Percentiles rank a stretch among this genome's conserved stretches.
These are phyloP conservation scores for Albula glossodonta DNA, from an alignment of 2,113 vertebrate species.

Conservation along the genomic window DNA sequence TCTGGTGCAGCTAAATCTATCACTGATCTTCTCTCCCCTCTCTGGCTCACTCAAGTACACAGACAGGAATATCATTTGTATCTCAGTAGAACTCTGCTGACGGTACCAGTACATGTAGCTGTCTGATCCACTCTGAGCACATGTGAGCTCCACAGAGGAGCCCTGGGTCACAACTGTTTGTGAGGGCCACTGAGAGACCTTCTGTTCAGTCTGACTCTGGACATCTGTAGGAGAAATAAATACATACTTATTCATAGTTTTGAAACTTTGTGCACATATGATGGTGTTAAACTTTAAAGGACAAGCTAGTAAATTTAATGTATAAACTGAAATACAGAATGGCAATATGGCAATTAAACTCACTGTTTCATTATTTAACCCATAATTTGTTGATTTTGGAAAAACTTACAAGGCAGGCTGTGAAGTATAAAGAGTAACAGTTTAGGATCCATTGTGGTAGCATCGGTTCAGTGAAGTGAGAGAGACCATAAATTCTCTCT, in stretches of 20 bases:
- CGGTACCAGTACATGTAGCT: slow-evolving; percentile 20
- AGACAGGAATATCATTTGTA: too few relatives aligned
- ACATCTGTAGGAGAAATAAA: slow-evolving; percentile 1
- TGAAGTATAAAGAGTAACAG: not conserved
- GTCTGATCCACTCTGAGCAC: slow-evolving; percentile 10
- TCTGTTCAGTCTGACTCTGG: not conserved
- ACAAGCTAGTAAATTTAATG: too few relatives aligned
- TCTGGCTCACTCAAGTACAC: not conserved
- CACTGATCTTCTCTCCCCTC: not conserved
- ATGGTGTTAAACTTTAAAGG: too few relatives aligned
- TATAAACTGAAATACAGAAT: too few relatives aligned
- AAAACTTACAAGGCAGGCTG: not conserved
- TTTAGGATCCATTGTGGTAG: not conserved
- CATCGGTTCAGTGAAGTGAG: not conserved
- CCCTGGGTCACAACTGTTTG: not conserved
- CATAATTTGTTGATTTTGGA: not conserved
- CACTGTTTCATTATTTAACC: not conserved
- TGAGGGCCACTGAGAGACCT: slow-evolving; percentile 8
- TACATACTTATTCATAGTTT: not conserved
- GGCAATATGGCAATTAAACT: too few relatives aligned
- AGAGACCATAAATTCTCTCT: too few relatives aligned
- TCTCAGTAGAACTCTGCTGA: slow-evolving; percentile 3
- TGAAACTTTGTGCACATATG: too few relatives aligned
- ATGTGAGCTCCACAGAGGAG: slow-evolving; percentile 1
- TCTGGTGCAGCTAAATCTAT: slow-evolving; percentile 17